Conservation (phyloP, 2,113 vertebrate genomes). For the Rhabdornis inornatus region DNA sequence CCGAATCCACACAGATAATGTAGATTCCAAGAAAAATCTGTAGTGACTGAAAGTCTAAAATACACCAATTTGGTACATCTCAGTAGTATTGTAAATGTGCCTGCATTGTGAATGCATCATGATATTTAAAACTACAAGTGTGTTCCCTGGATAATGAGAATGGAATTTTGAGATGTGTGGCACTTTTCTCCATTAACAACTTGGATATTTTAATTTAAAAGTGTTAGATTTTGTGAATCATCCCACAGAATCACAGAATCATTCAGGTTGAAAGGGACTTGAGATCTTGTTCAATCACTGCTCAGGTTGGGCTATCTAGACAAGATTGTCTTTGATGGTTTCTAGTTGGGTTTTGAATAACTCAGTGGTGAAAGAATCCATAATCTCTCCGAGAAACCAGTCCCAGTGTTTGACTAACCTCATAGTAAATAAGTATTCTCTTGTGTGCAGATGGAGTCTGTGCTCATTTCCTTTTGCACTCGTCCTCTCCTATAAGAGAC, state of each 20-base stretch:
- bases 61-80: neutral
- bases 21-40: neutral
- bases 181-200: neutral
- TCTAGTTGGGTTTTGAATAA: neutral
- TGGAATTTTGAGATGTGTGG: neutral
- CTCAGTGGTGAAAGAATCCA: neutral
- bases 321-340: rapidly evolving
- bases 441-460: neutral
- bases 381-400: neutral
- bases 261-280: neutral
- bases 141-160: neutral
- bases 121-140: neutral
- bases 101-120: neutral
- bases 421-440: neutral
- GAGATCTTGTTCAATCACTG: neutral
- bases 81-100: neutral
- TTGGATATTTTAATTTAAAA: neutral
- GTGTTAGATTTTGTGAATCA: neutral
- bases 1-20: neutral
- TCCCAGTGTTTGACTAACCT: neutral
- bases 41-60: neutral
- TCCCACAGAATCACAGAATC: neutral
- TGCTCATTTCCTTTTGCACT: neutral
- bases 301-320: neutral
- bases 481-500: neutral